Percentiles rank a stretch among this genome's conserved stretches.
These are phyloP conservation scores for Rugalucina vietnamica DNA, from an alignment of 2,888 invertebrate genomes.

Conservation along the genomic window DNA sequence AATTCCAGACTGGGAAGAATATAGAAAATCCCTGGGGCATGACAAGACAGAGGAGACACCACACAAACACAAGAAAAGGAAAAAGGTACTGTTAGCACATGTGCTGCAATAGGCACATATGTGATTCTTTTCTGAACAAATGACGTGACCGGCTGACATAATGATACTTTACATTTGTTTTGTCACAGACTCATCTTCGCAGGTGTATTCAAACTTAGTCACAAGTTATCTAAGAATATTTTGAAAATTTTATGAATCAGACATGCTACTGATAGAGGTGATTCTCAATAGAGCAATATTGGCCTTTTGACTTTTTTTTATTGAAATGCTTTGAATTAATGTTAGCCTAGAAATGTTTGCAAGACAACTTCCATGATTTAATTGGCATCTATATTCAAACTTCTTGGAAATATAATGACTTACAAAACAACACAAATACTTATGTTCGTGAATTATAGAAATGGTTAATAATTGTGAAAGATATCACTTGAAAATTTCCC, in stretches of 20 bases:
- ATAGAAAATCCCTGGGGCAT: constrained; percentile 37
- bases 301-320: no score
- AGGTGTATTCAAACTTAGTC: not conserved
- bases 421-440: not conserved
- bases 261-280: no score
- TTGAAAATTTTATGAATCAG: not conserved
- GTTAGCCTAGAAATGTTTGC: not conserved
- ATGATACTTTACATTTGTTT: not conserved
- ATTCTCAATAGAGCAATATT: no score
- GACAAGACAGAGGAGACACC: not conserved
- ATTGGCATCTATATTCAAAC: not conserved
- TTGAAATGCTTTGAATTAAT: no score
- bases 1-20: constrained; percentile 76
- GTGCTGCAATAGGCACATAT: not conserved
- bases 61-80: constrained; percentile 48
- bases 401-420: not conserved
- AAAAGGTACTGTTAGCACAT: constrained; percentile 37
- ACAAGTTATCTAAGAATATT: not conserved
- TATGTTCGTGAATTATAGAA: constrained; percentile 41
- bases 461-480: constrained; percentile 63
- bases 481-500: no score
- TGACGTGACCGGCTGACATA: not conserved
- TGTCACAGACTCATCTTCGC: not conserved
- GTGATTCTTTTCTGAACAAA: not conserved
- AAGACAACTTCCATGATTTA: not conserved